Base-by-base conservation (phyloP, 64 coral and sea anemone genomes). In the Stylophora pistillata region DNA sequence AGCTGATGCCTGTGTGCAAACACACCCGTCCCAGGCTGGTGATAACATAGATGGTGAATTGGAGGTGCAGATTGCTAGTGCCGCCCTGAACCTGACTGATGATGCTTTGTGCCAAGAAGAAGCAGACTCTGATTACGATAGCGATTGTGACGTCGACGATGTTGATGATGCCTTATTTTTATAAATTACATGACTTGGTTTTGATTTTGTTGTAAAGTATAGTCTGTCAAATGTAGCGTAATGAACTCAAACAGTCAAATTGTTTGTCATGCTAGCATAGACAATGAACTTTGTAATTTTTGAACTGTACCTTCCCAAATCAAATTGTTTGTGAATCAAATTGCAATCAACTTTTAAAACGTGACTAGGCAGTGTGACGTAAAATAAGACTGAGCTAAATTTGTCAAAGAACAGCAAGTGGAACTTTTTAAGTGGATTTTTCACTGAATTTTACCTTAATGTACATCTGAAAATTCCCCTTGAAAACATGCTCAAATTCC, bases 41-140 rank as follows among this genome's bases (percentile, higher is more conserved):
- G 58, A 88, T 77, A 18, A 47, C 52, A 29, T 11, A 11, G 15
- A 59, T 75, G 70, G 15, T 14, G 78, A 80, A 59, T 76, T 56
- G 64, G 86, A 78, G 57, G 73, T 88, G 28, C 52, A 88, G 58
- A 78, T 88, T 77, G 86, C 86, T 20, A 88, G 73, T 77, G 86
- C 86, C 11, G 73, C 86, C 56, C 74, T 88, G 58, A 87, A 88
- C 86, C 30, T 88, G 73, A 88, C 86, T 77, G 58, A 20, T 87
- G 58, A 20, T 87, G 86, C 72, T 58, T 29, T 29, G 10, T 75
- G 70, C 86, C 86, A 61, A 87, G 86, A 74, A 87, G 69, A 76
- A 87, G 86, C 86, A 87, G 86, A 87, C 71, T 87, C 37, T 75
- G 65, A 75, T 41, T 56, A 75, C 56, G 37, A 55, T 25, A 72